Evolutionary conservation across 2,113 vertebrate genomes (phyloP).

Genomic region (Aix galericulata): DNA sequence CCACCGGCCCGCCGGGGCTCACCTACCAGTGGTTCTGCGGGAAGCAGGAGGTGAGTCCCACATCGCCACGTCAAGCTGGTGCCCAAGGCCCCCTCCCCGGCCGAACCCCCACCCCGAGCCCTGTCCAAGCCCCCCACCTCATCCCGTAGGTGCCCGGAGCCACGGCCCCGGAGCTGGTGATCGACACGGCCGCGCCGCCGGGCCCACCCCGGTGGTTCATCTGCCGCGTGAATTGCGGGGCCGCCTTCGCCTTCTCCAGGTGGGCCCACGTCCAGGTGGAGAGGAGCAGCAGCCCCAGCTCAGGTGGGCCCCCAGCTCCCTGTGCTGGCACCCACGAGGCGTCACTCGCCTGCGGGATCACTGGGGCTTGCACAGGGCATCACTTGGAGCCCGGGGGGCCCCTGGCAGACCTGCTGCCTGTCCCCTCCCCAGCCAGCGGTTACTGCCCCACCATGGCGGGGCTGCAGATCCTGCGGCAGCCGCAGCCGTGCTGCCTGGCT

Average conservation of each 20-base stretch:
- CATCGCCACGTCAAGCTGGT: accelerated
- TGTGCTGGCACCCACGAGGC: neutral
- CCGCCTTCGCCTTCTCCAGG: constrained; percentile 78
- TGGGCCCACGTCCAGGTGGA: constrained; percentile 78
- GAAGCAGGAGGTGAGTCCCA: constrained; percentile 77
- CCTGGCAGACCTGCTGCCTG: neutral
- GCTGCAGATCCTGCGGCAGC: constrained; percentile 75
- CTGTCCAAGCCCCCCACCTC: neutral
- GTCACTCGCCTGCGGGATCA: accelerated
- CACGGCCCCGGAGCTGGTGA: constrained; percentile 72
- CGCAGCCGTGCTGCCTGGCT: constrained; percentile 61
- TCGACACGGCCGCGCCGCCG: neutral
- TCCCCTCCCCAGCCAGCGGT: constrained; percentile 51
- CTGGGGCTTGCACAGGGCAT: accelerated
- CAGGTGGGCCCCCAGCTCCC: constrained; percentile 48
- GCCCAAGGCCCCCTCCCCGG: accelerated
- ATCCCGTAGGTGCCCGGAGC: constrained; percentile 73
- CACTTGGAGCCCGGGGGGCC: neutral
- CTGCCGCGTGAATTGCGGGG: constrained; percentile 80
- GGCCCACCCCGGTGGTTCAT: constrained; percentile 78
- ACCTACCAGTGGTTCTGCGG: constrained; percentile 86
- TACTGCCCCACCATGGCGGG: constrained; percentile 70
- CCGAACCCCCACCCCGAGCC: accelerated
- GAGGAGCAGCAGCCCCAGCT: constrained; percentile 53
- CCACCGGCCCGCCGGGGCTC: constrained; percentile 69